A percentile compares a stretch with the other conserved stretches of the same genome.
Evolutionary conservation across 1,140 invertebrate species (phyloP).

Genomic region (Limonius californicus): DNA sequence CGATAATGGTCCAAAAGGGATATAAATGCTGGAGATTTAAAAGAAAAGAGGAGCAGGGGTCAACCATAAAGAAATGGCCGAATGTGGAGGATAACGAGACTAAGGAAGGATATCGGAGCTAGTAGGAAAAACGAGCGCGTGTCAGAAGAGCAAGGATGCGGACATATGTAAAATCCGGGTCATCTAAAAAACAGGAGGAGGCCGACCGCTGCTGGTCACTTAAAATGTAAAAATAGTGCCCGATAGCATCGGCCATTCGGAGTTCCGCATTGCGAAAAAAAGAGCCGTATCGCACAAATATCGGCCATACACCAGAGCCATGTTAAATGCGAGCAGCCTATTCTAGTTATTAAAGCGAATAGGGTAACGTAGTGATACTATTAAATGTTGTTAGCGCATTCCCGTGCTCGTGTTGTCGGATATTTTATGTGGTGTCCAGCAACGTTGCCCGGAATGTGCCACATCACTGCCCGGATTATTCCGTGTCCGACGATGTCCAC

Average conservation of each 20-base stretch:
- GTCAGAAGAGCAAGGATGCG: slow-evolving; percentile 13
- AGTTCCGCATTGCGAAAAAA: slow-evolving; percentile 4
- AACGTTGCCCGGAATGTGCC: neutral
- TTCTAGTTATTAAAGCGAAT: slow-evolving; percentile 3
- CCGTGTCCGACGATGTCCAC: slow-evolving; percentile 1
- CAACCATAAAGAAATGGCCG: slow-evolving; percentile 35
- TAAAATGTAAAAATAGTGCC: slow-evolving; percentile 13
- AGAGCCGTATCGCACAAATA: neutral
- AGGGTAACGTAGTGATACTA: neutral
- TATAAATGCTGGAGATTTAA: slow-evolving; percentile 35
- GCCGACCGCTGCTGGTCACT: slow-evolving; percentile 5
- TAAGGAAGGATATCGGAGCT: slow-evolving; percentile 29
- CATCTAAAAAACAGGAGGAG: slow-evolving; percentile 10
- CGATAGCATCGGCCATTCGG: slow-evolving; percentile 4
- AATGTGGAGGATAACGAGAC: slow-evolving; percentile 33
- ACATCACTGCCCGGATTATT: neutral
- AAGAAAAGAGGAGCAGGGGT: slow-evolving; percentile 32
- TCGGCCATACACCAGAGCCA: neutral
- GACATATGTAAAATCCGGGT: slow-evolving; percentile 12
- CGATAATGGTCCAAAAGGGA: slow-evolving; percentile 37
- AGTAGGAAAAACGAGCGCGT: slow-evolving; percentile 8
- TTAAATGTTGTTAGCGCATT: neutral
- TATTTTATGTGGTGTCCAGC: neutral
- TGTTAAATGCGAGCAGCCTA: neutral
- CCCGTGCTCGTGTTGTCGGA: neutral